Base-by-base conservation (phyloP, 2,113 vertebrate genomes). In the Chitala chitala region DNA sequence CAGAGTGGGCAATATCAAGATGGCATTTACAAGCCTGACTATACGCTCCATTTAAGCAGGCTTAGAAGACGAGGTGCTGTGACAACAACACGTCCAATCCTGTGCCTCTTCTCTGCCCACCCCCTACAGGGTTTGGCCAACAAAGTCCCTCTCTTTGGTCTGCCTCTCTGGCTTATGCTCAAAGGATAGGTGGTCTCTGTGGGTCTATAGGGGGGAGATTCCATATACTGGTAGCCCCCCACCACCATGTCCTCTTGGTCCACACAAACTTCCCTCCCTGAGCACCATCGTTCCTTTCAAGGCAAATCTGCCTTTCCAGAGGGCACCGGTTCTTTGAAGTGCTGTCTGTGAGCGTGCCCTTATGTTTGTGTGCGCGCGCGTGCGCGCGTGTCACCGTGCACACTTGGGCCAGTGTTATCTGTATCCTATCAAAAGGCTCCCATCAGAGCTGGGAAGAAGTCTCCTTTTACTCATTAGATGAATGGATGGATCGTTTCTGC, bases 1-100 rank as follows among this genome's bases (percentile, higher is more conserved):
- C 84, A 87, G 81, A 86, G 86, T 86, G 86, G 81, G 75, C 70
- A 48, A 22, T 84, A 89, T 91, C 90, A 86, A 70, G 80, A 78
- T 90, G 91, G 87, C 89, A 91, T 90, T 91, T 89, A 86, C 83
- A 85, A 83, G 86, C 83, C 82, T 54, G 87, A 84, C 40, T 24
- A 17, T 7, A 46, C 31, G 59, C 63, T 36, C 71, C 71, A 40
- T 74, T 64, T 54, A n/a, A 17, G 54, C 73, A 65, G n/a, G n/a
- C n/a, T 74, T 59, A 66, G 46, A 66, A n/a, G 48, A 15, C 74
- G 22, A 10, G 26, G 22, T 40, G n/a, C 48, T 80, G 79, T 82
- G 77, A 86, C 87, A 85, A 82, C 87, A 81, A 85, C 84, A 84
- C 82, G 81, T 59, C 64, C 46, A 4, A 15, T n/a, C 59, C 44